Percentiles rank a stretch among this genome's conserved stretches.
These are phyloP conservation scores for Oncorhynchus keta DNA, from an alignment of 2,113 vertebrate species.

Conservation along the genomic window DNA sequence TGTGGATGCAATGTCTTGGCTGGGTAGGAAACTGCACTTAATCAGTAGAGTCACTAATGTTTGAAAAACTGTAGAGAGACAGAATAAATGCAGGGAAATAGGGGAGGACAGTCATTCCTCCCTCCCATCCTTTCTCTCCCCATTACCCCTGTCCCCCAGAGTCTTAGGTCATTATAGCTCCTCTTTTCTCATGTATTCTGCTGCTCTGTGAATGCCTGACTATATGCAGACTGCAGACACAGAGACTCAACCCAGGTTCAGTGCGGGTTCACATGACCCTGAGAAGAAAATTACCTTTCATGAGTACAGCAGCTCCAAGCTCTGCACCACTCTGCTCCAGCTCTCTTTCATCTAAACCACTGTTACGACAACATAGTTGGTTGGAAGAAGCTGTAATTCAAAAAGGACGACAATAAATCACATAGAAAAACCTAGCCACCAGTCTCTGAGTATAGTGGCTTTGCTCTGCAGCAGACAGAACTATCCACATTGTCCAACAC, in stretches of 20 bases:
- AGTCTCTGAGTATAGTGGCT: neutral
- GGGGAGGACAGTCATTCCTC: neutral
- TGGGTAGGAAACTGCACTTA: neutral
- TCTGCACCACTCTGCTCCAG: neutral
- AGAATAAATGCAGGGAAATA: neutral
- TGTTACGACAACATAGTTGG: neutral
- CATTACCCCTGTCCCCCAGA: neutral
- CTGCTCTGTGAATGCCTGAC: neutral
- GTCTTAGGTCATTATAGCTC: conserved; percentile 8
- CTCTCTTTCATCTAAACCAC: neutral
- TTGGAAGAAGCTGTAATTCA: neutral
- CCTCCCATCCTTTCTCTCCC: neutral
- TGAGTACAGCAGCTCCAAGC: neutral
- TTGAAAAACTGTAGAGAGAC: neutral
- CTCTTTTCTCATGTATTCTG: neutral
- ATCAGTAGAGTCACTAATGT: neutral
- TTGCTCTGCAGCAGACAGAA: conserved; percentile 32
- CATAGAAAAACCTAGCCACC: neutral
- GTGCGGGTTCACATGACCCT: neutral
- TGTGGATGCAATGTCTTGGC: neutral
- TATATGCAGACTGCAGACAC: neutral
- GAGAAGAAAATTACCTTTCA: neutral
- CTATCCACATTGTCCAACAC: conserved; percentile 21
- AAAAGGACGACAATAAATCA: neutral
- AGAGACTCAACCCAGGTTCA: neutral